A percentile compares a stretch with the other conserved stretches of the same genome.
phyloP scores from a whole-genome alignment of 2,797 vertebrate genomes.

The Malacoctenus gilli region DNA sequence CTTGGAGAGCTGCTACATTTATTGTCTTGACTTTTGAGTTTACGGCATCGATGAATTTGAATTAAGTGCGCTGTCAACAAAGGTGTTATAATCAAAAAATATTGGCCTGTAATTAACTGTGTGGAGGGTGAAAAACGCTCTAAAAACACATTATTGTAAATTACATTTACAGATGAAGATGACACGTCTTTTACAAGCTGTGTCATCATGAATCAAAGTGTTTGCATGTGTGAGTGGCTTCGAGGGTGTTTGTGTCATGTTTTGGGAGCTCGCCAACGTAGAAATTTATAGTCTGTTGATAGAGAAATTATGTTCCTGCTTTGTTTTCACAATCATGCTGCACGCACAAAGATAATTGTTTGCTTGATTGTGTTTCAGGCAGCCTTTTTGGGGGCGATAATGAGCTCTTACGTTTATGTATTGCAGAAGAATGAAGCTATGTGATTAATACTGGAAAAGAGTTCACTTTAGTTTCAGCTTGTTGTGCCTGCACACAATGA shows the following conservation, averaged over 20 bases:
- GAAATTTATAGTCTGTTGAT: conserved; percentile 2
- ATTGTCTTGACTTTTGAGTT: conserved; percentile 18
- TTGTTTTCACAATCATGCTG: neutral
- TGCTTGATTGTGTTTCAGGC: neutral
- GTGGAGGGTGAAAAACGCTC: neutral
- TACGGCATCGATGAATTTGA: conserved; percentile 10
- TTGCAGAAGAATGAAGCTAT: too few relatives aligned
- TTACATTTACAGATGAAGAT: conserved; percentile 2
- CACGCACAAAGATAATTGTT: neutral
- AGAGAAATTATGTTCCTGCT: neutral
- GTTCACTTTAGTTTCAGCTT: too few relatives aligned
- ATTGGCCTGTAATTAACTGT: conserved; percentile 7
- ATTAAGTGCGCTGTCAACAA: conserved; percentile 25
- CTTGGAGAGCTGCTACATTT: neutral
- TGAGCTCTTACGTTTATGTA: neutral
- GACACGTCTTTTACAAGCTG: neutral
- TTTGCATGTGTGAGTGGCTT: conserved; percentile 6
- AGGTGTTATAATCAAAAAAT: conserved; percentile 9
- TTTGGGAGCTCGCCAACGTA: neutral
- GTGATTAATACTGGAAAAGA: too few relatives aligned
- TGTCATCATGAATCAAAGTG: conserved; percentile 14
- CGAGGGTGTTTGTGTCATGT: neutral
- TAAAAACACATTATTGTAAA: too few relatives aligned
- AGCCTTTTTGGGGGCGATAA: neutral
- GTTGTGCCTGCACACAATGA: too few relatives aligned